Conservation (phyloP, 2,888 invertebrate genomes). For the Tuberolachnus salignus region DNA sequence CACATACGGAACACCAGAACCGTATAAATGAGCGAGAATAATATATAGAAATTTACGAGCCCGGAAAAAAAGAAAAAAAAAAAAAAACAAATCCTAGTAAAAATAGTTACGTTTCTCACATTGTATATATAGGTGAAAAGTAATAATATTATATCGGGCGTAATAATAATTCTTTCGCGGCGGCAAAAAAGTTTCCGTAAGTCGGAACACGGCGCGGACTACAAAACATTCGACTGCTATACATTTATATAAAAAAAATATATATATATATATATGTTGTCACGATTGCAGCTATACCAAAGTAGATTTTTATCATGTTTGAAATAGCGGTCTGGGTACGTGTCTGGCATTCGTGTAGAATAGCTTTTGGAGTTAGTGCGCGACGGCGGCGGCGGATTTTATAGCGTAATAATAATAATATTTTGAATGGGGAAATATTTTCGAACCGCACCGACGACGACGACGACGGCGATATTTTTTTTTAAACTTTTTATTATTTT, state of each 20-base stretch:
- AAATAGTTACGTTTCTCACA: too few species aligned
- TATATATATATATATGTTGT: too few species aligned
- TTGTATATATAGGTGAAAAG: too few species aligned
- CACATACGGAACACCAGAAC: too few species aligned
- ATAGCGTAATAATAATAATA: slow-evolving; percentile 3
- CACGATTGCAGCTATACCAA: neutral
- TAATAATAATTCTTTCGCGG: slow-evolving; percentile 21
- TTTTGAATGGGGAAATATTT: slow-evolving; percentile 9
- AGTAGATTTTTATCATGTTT: slow-evolving; percentile 48
- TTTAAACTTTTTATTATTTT: slow-evolving; percentile 1
- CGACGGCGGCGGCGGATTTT: neutral
- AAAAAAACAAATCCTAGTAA: too few species aligned
- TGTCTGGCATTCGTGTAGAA: slow-evolving; percentile 19
- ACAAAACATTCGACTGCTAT: neutral
- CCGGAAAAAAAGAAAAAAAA: too few species aligned
- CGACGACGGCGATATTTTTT: too few species aligned
- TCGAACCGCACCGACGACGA: neutral
- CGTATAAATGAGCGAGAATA: too few species aligned
- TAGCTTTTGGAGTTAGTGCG: neutral
- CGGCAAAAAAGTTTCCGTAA: slow-evolving; percentile 21
- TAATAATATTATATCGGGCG: too few species aligned
- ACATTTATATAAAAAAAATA: too few species aligned
- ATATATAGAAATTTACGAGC: too few species aligned
- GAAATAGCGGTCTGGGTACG: slow-evolving; percentile 37
- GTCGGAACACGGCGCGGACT: neutral